phyloP scores from a whole-genome alignment of 1,140 invertebrate genomes.

The Bombus sylvicola region DNA sequence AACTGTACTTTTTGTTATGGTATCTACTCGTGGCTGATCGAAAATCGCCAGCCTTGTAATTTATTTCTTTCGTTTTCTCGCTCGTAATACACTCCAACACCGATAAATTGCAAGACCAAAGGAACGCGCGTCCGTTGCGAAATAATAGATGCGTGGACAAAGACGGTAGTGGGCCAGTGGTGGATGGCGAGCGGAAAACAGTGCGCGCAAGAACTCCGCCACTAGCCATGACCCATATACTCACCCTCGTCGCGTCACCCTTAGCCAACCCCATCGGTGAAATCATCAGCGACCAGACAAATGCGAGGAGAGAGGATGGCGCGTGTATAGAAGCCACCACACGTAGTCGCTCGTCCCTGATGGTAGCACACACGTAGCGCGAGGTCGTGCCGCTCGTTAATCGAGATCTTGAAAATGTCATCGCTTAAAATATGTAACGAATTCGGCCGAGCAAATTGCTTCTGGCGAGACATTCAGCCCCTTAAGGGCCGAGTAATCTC shows the following conservation, averaged over 20 bases:
- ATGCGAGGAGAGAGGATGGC: background rate
- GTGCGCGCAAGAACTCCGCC: background rate
- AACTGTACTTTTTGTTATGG: no score
- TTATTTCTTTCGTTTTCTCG: background rate
- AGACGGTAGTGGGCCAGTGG: background rate
- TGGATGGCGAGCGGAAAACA: background rate
- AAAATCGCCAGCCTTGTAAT: background rate
- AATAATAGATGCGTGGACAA: no score
- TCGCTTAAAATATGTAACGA: constrained; percentile 45
- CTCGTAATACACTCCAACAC: background rate
- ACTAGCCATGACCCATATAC: constrained; percentile 68
- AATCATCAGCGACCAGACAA: background rate
- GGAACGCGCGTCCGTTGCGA: background rate
- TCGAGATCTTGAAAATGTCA: constrained; percentile 61
- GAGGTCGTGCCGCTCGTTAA: constrained; percentile 57
- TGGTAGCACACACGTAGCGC: background rate
- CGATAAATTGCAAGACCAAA: background rate
- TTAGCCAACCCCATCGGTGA: constrained; percentile 41
- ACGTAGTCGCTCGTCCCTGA: no score
- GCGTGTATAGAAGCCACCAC: background rate
- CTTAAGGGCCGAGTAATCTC: no score
- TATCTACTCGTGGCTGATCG: no score
- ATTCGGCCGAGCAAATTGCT: background rate
- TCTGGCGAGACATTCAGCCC: background rate
- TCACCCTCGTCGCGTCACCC: constrained; percentile 39